Percentiles rank a stretch among this genome's conserved stretches.
Evolutionary conservation across 2,888 invertebrate genomes (phyloP).

Genomic region (Cristatella mucedo): DNA sequence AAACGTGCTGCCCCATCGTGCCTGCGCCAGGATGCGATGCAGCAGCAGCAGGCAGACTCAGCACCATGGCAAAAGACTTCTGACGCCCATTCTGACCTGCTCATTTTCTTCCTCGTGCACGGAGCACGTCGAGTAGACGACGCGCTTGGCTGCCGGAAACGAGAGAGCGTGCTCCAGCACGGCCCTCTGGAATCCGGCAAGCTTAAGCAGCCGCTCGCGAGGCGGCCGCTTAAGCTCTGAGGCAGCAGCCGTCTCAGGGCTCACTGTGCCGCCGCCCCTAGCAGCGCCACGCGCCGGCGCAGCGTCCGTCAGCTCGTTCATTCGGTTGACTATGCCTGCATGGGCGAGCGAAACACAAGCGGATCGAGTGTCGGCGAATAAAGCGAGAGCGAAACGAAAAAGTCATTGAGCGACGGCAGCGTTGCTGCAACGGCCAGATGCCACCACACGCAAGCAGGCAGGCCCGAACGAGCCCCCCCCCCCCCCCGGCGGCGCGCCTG

Average conservation of each 20-base stretch:
- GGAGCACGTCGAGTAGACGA: constrained; percentile 94
- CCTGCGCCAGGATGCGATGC: too few species aligned
- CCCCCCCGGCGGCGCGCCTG: neutral
- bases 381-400: too few species aligned
- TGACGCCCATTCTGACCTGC: too few species aligned
- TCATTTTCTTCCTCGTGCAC: constrained; percentile 69
- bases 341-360: neutral
- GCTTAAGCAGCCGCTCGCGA: constrained; percentile 20
- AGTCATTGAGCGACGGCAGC: too few species aligned
- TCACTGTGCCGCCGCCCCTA: too few species aligned
- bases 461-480: neutral
- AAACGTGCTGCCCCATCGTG: too few species aligned
- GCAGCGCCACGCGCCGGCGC: too few species aligned
- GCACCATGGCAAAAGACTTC: too few species aligned
- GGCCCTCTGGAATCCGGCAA: constrained; percentile 54
- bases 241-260: constrained; percentile 19
- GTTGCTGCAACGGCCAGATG: neutral
- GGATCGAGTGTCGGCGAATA: too few species aligned
- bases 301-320: constrained; percentile 44
- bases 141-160: constrained; percentile 64
- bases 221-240: constrained; percentile 18
- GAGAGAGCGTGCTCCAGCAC: constrained; percentile 70
- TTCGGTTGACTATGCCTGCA: constrained; percentile 43
- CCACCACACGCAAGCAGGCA: neutral
- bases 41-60: too few species aligned